Conservation (phyloP, 2,888 invertebrate genomes). For the Anticlea derivata region DNA sequence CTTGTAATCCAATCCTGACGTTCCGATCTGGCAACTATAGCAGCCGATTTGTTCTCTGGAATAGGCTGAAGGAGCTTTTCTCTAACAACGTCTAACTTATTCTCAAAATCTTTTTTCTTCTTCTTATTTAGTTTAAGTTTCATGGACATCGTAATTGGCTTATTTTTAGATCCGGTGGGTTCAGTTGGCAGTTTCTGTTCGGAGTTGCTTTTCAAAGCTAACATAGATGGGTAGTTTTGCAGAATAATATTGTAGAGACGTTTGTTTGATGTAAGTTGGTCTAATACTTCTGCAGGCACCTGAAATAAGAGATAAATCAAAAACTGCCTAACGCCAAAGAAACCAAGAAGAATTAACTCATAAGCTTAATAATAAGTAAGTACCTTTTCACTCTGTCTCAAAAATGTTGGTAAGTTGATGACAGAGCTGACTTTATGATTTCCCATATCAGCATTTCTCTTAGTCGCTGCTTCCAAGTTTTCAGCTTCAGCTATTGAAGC, state of each 20-base stretch:
- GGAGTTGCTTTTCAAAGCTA: slow-evolving; percentile 86
- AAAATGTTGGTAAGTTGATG: slow-evolving; percentile 91
- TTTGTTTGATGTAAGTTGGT: slow-evolving; percentile 85
- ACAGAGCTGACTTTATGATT: slow-evolving; percentile 85
- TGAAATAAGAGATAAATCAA: slow-evolving; percentile 50
- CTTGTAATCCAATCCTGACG: slow-evolving; percentile 74
- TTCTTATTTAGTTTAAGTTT: slow-evolving; percentile 78
- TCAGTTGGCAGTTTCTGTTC: slow-evolving; percentile 83
- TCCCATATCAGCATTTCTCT: slow-evolving; percentile 73
- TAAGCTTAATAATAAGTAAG: slow-evolving; percentile 3
- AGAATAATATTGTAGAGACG: slow-evolving; percentile 87
- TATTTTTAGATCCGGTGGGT: slow-evolving; percentile 61
- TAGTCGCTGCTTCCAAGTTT: slow-evolving; percentile 70
- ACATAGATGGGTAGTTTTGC: slow-evolving; percentile 88
- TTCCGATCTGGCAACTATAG: slow-evolving; percentile 52
- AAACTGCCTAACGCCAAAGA: not conserved
- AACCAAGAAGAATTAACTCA: not conserved
- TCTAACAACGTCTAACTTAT: slow-evolving; percentile 67
- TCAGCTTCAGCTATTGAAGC: slow-evolving; percentile 83
- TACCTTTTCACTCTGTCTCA: slow-evolving; percentile 89
- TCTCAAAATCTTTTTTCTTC: slow-evolving; percentile 67
- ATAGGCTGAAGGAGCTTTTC: slow-evolving; percentile 73
- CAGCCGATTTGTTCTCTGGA: slow-evolving; percentile 69
- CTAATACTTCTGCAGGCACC: slow-evolving; percentile 89
- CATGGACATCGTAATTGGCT: slow-evolving; percentile 86